Conservation (phyloP, 1,140 invertebrate genomes). For the Polyergus mexicanus region DNA sequence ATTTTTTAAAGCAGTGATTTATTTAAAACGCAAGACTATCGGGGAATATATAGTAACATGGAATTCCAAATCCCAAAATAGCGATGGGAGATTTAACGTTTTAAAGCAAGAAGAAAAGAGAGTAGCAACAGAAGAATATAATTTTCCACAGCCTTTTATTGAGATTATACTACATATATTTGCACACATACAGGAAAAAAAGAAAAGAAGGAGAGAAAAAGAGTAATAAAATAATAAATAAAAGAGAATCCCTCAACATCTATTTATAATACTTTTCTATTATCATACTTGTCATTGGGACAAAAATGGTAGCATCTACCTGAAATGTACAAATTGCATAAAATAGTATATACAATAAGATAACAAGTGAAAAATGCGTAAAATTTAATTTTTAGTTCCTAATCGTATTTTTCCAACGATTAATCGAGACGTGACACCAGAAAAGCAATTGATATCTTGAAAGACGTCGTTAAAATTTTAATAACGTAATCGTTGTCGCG, state of each 20-base stretch:
- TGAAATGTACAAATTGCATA: not conserved
- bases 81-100: not conserved
- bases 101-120: not conserved
- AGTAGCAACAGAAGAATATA: slow-evolving; percentile 17
- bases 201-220: not conserved
- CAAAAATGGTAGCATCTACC: not conserved
- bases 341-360: not conserved
- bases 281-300: not conserved
- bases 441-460: not conserved
- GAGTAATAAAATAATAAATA: not conserved
- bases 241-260: not conserved
- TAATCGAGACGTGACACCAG: not conserved
- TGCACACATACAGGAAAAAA: not conserved
- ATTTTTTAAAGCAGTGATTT: not conserved
- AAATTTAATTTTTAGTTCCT: not conserved
- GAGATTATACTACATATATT: not conserved
- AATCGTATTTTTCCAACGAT: not conserved
- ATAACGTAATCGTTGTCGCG: not conserved
- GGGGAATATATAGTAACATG: not conserved
- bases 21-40: not conserved
- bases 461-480: slow-evolving; percentile 15
- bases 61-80: slow-evolving; percentile 1
- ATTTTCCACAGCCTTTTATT: not conserved
- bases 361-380: not conserved
- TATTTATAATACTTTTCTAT: slow-evolving; percentile 3